Evolutionary conservation across 2,113 vertebrate species (phyloP), one percentile per base, ranked within the genome.

Genomic region (Calyptomena viridis): DNA sequence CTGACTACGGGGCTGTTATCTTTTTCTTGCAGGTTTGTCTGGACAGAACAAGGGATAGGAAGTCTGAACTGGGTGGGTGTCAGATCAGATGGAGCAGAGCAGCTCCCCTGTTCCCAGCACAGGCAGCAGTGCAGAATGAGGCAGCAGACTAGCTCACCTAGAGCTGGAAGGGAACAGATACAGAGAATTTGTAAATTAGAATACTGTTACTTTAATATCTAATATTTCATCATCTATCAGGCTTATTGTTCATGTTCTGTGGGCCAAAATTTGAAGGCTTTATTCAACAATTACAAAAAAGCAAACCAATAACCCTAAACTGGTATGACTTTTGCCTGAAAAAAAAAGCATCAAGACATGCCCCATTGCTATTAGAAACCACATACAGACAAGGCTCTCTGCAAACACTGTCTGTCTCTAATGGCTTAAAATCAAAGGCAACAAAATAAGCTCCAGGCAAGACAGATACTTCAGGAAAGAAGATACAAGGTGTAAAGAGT

Each of bases 361-460:
- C 46, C 47, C 86, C 63, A 78, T 56, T 90, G 72, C 94, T 92
- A 52, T 87, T 84, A 93, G 91, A 94, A 97, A 92, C 69, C 44
- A 87, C 69, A 83, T 33, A 56, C 74, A 83, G 92, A 76, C 58
- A 44, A 52, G 83, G 89, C 76, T 93, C 35, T 95, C 94, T 93
- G 89, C 89, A 97, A 95, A 96, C 86, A 87, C 40, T 63, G 90
- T 53, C 90, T 42, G 55, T 92, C 94, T 96, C 94, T 97, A 92
- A 94, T 89, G 91, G 91, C 89, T 92, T 81, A 84, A 96, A 97
- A 96, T 96, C 96, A 97, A 96, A 95, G 91, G 83, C 89, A 95
- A 92, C 86, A 92, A 97, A 97, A 95, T 94, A 94, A 97, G 96
- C 95, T 96, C 35, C 80, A 93, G 91, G 94, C 93, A 93, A 96